Percentiles rank a stretch among this genome's conserved stretches.
Conservation (phyloP, 2,888 invertebrate genomes). For the Cheilosia vernalis region DNA sequence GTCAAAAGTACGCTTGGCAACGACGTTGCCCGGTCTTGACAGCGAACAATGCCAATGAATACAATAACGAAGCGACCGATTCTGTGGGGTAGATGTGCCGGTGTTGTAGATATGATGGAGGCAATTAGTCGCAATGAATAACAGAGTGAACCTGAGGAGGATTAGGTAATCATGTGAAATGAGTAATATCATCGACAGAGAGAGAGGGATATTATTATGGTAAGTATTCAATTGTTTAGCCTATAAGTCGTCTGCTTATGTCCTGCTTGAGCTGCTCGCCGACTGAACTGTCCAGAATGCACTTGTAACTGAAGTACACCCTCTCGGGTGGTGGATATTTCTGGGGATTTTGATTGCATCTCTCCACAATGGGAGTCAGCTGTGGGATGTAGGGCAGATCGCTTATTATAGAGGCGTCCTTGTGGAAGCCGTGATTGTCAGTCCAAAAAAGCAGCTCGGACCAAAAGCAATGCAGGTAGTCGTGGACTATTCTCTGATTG, state of each 20-base stretch:
- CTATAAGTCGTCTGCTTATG: constrained; percentile 35
- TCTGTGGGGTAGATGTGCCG: constrained; percentile 14
- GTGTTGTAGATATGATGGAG: constrained; percentile 15
- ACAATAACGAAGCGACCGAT: constrained; percentile 80
- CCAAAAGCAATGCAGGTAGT: constrained; percentile 73
- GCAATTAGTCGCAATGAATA: constrained; percentile 74
- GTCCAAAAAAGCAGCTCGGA: constrained; percentile 75
- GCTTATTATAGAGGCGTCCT: constrained; percentile 65
- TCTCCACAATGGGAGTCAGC: constrained; percentile 71
- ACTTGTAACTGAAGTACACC: constrained; percentile 75
- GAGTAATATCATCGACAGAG: not conserved
- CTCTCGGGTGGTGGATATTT: constrained; percentile 71
- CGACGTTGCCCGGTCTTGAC: constrained; percentile 77
- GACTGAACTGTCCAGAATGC: constrained; percentile 75
- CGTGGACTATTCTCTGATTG: constrained; percentile 73
- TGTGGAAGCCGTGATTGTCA: constrained; percentile 72
- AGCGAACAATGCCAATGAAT: constrained; percentile 82
- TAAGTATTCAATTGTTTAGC: not conserved
- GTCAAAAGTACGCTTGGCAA: constrained; percentile 78
- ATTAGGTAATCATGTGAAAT: constrained; percentile 46
- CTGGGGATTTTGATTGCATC: constrained; percentile 75
- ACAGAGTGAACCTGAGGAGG: constrained; percentile 48
- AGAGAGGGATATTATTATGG: too few species aligned
- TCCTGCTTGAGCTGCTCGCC: constrained; percentile 77
- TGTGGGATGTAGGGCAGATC: constrained; percentile 74